These are phyloP conservation scores for Eurypyga helias DNA, from an alignment of 2,113 vertebrate species.

Conservation along the genomic window DNA sequence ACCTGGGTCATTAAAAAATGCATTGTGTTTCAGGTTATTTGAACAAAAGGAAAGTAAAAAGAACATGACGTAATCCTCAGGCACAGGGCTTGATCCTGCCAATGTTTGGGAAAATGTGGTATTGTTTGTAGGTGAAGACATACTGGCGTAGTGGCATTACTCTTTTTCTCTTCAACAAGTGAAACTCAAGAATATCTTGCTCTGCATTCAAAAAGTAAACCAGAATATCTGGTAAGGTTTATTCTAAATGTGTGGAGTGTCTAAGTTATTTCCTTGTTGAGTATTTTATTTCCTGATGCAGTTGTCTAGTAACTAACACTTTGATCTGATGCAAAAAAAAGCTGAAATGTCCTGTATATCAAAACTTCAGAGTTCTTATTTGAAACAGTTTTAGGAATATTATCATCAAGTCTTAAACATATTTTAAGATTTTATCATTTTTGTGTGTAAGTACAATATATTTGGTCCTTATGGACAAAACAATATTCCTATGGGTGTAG, in stretches of 20 bases:
- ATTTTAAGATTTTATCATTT: background rate
- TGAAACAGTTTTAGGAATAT: background rate
- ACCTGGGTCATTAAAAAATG: slow-evolving; percentile 59
- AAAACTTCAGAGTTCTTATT: background rate
- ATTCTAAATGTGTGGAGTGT: background rate
- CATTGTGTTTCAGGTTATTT: slow-evolving; percentile 52
- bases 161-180: background rate
- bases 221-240: background rate
- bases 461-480: background rate
- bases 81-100: background rate
- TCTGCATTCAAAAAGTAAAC: background rate
- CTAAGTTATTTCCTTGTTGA: background rate
- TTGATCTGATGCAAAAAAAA: background rate
- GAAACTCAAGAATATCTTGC: background rate
- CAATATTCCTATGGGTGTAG: background rate
- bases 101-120: background rate
- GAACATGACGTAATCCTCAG: slow-evolving; percentile 10
- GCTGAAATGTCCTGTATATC: background rate
- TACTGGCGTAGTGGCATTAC: background rate
- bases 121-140: background rate
- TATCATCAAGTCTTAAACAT: background rate
- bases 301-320: background rate
- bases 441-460: background rate
- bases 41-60: slow-evolving; percentile 52
- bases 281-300: background rate